These are phyloP conservation scores for Drosophila saltans DNA, from an alignment of 1,140 invertebrate genomes.

Conservation along the genomic window DNA sequence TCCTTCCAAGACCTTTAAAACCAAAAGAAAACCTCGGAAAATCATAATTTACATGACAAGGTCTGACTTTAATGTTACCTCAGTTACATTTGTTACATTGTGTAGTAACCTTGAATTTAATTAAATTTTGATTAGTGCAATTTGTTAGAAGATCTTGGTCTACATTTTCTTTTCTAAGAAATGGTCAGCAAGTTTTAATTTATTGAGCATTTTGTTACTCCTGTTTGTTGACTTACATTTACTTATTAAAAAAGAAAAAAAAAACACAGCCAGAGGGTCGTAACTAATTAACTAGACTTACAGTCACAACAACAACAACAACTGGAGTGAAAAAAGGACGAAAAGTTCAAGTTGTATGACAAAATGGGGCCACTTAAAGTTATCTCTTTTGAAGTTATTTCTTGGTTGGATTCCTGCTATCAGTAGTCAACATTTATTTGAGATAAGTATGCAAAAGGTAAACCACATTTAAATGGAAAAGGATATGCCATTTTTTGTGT, in stretches of 20 bases:
- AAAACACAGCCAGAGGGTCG: conserved; percentile 1
- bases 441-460: neutral
- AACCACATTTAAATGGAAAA: neutral
- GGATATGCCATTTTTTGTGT: neutral
- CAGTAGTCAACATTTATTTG: neutral
- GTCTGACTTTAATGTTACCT: neutral
- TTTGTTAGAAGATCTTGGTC: neutral
- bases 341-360: neutral
- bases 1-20: no score
- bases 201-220: neutral
- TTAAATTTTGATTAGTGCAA: neutral
- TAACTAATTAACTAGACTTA: conserved; percentile 20
- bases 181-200: neutral
- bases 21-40: no score
- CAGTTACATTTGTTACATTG: neutral
- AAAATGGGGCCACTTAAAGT: neutral
- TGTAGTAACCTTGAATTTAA: neutral
- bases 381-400: conserved; percentile 18
- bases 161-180: neutral
- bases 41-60: no score
- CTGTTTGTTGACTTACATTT: neutral
- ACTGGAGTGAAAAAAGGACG: neutral
- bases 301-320: neutral
- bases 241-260: neutral
- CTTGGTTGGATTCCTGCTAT: neutral